These are phyloP conservation scores for Linurgus olivaceus DNA, from an alignment of 2,797 vertebrate genomes.

Conservation along the genomic window DNA sequence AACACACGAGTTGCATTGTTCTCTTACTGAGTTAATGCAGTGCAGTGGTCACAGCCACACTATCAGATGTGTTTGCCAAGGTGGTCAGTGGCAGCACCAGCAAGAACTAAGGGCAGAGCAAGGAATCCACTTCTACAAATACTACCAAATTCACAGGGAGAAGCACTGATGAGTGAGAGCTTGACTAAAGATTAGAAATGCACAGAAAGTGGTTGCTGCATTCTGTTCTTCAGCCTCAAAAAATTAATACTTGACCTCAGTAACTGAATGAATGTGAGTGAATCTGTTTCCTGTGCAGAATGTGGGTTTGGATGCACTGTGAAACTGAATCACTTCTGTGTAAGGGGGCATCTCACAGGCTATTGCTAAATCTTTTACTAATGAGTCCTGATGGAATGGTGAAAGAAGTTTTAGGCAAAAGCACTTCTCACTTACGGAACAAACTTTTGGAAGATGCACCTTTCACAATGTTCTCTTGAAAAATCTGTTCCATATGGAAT, in stretches of 20 bases:
- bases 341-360: not conserved
- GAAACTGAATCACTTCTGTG: not conserved
- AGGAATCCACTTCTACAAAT: not conserved
- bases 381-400: not conserved
- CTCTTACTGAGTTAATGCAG: not conserved
- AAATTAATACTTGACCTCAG: not conserved
- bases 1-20: not conserved
- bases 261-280: not conserved
- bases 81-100: not conserved
- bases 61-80: not conserved
- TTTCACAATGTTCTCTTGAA: not conserved
- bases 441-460: not conserved
- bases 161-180: not conserved
- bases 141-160: not conserved
- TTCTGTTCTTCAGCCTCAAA: not conserved
- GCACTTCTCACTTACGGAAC: not conserved
- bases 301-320: not conserved
- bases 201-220: not conserved
- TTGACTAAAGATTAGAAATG: not conserved
- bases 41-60: not conserved
- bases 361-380: not conserved
- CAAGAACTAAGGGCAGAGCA: not conserved
- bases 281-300: not conserved
- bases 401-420: not conserved
- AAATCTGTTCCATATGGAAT: conserved; percentile 20